Conservation (phyloP, 2,113 vertebrate species). For the Apodemus speciosus region DNA sequence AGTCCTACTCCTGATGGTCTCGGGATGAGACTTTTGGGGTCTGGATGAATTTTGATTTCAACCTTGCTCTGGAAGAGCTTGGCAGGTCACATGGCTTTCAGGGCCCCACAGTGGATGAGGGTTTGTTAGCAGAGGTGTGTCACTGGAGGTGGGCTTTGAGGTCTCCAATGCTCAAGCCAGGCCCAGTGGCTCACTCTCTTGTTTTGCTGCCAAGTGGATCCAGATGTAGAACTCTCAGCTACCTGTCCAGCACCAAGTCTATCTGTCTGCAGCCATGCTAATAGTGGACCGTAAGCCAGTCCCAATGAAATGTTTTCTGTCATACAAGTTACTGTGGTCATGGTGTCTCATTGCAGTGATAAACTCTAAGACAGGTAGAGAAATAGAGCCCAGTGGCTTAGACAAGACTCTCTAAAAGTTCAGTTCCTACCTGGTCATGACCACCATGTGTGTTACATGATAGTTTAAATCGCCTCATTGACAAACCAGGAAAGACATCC, state of each 20-base stretch:
- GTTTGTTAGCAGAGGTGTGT: background rate
- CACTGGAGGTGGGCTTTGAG: background rate
- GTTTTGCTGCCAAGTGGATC: background rate
- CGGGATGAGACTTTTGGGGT: no score
- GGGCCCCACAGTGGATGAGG: no score
- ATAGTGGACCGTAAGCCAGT: background rate
- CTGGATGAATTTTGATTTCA: no score
- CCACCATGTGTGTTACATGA: background rate
- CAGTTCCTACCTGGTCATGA: background rate
- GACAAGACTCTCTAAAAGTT: background rate
- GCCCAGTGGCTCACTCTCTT: no score
- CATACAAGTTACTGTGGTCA: background rate
- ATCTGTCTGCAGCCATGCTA: background rate
- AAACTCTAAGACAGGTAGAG: background rate
- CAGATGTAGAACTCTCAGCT: background rate
- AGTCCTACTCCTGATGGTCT: no score
- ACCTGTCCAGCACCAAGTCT: background rate
- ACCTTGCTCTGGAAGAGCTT: no score
- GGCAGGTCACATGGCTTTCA: no score
- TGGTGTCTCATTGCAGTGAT: background rate
- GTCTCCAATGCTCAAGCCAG: background rate
- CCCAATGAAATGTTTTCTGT: background rate
- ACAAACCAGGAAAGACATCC: background rate
- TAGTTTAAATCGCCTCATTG: background rate
- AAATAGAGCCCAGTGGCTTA: background rate